These are phyloP conservation scores for Phoxinus phoxinus DNA, from an alignment of 2,113 vertebrate genomes.

Conservation along the genomic window DNA sequence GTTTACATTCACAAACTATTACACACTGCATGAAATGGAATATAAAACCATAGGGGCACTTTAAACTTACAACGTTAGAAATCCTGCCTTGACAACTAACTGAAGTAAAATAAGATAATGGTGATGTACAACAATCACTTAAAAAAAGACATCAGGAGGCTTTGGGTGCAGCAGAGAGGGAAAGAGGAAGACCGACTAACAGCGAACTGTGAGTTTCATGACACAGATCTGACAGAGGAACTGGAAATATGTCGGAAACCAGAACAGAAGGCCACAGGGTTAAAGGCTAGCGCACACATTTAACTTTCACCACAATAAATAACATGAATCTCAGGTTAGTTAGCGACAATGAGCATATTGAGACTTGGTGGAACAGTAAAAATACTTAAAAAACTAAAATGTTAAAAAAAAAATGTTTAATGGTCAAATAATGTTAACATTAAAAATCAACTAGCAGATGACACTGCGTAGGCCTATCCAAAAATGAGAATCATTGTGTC, in stretches of 20 bases:
- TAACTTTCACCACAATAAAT: neutral
- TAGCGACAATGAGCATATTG: neutral
- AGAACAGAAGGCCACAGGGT: slow-evolving; percentile 11
- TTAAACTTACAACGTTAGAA: too few species aligned
- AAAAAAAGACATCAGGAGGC: neutral
- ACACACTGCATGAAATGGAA: too few species aligned
- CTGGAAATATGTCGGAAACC: slow-evolving; percentile 66
- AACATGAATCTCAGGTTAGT: neutral
- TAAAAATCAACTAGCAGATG: neutral
- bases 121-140: neutral
- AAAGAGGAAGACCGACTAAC: slow-evolving; percentile 61
- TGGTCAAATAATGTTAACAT: neutral
- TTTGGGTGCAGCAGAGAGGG: slow-evolving; percentile 42
- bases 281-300: neutral
- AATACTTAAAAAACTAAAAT: too few species aligned
- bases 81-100: too few species aligned
- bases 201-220: slow-evolving; percentile 64
- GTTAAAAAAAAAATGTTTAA: neutral
- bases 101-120: neutral
- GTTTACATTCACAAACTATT: too few species aligned
- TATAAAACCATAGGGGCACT: too few species aligned
- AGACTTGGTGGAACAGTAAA: neutral
- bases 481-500: too few species aligned
- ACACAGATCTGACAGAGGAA: slow-evolving; percentile 63
- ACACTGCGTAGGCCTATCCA: too few species aligned